phyloP scores from a whole-genome alignment of 2,113 vertebrate genomes.

The Sinosuthora webbiana region DNA sequence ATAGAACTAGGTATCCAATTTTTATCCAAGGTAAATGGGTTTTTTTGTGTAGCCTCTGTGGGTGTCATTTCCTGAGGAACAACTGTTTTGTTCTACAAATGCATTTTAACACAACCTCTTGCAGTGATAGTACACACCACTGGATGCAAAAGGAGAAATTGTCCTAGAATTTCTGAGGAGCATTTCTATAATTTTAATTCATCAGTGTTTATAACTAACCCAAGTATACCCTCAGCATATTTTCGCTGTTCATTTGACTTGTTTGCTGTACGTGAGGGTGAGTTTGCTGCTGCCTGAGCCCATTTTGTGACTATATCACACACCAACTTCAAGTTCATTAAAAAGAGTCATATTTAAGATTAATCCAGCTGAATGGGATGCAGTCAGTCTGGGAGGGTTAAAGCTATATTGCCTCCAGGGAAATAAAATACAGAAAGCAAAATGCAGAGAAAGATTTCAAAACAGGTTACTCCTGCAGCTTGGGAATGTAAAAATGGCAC shows the following conservation, averaged over 20 bases:
- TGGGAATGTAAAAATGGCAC: neutral
- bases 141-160: neutral
- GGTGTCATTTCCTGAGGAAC: neutral
- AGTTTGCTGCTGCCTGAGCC: neutral
- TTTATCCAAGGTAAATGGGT: too few species aligned
- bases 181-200: neutral
- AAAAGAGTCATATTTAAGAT: neutral
- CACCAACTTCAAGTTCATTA: neutral
- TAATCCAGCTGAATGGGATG: conserved; percentile 4
- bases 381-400: neutral
- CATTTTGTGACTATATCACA: neutral
- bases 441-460: neutral
- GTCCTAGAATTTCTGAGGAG: neutral
- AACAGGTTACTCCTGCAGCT: neutral
- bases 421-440: neutral
- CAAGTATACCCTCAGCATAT: neutral
- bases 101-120: neutral
- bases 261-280: neutral
- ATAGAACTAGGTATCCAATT: too few species aligned
- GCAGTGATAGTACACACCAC: neutral
- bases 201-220: neutral
- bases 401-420: neutral
- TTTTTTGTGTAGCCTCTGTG: neutral
- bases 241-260: neutral
- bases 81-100: neutral